phyloP scores from a whole-genome alignment of 2,113 vertebrate species.

The Thymallus thymallus region DNA sequence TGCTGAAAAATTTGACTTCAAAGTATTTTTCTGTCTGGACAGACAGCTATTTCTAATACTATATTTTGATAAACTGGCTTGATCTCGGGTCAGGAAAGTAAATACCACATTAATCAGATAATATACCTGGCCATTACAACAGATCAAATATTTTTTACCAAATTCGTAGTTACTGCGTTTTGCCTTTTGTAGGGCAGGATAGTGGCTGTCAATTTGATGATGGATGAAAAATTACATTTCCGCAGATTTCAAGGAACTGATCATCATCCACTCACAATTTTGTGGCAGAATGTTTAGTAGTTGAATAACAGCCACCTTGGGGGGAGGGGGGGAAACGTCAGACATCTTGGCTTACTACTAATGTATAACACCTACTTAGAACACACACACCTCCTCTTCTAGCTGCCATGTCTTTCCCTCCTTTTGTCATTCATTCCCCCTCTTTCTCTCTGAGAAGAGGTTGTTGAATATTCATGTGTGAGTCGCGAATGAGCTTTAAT shows the following conservation, averaged over 20 bases:
- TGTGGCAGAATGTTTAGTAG: conserved; percentile 12
- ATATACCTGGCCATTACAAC: too few species aligned
- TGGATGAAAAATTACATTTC: conserved; percentile 48
- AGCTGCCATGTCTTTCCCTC: background rate
- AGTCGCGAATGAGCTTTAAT: background rate
- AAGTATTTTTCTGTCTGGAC: too few species aligned
- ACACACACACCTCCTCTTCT: background rate
- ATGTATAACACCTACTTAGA: background rate
- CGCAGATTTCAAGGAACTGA: conserved; percentile 38
- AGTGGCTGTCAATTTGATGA: conserved; percentile 12
- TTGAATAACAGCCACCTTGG: background rate
- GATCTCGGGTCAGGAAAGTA: too few species aligned
- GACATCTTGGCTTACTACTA: background rate
- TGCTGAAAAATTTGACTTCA: too few species aligned
- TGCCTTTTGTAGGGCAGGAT: background rate
- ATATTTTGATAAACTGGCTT: too few species aligned
- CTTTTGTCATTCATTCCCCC: background rate
- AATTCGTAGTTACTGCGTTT: too few species aligned
- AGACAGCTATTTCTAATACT: too few species aligned
- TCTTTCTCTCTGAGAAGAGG: background rate
- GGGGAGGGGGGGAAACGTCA: background rate
- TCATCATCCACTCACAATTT: conserved; percentile 8
- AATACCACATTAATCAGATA: too few species aligned
- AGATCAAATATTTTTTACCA: too few species aligned
- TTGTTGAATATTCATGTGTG: conserved; percentile 1